phyloP scores from a whole-genome alignment of 53 echinoderm and acorn worm species.

The Holothuria scabra region DNA sequence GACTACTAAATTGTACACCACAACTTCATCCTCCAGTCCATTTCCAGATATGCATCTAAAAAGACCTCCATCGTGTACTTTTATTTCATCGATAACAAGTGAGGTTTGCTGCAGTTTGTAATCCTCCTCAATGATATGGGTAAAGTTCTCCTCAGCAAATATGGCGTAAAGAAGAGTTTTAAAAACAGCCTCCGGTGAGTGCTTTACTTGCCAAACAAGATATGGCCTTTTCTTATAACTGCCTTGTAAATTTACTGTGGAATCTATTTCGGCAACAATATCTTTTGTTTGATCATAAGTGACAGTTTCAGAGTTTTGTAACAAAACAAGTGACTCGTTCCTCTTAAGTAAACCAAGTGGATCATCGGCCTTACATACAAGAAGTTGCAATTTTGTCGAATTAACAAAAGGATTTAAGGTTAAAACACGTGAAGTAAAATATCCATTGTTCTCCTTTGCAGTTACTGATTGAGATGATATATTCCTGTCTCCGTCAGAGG shows the following conservation, averaged over 20 bases:
- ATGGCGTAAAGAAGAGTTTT: too few species aligned
- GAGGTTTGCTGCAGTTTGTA: neutral
- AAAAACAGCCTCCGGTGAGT: neutral
- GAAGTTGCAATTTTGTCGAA: neutral
- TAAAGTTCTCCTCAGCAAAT: too few species aligned
- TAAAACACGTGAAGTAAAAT: too few species aligned
- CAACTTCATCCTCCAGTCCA: neutral
- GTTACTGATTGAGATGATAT: neutral
- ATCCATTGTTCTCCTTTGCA: neutral
- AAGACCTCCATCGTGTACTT: neutral
- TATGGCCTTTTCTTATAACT: too few species aligned
- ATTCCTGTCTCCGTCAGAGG: neutral
- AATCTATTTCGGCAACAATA: neutral
- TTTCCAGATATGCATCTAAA: neutral
- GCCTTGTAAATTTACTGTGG: neutral
- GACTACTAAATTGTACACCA: neutral
- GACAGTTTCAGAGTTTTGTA: neutral
- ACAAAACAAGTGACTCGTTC: neutral
- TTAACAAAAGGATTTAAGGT: too few species aligned
- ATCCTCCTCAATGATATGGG: too few species aligned
- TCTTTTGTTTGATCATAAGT: too few species aligned
- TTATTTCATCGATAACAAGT: neutral
- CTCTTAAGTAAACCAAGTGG: neutral
- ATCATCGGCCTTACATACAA: neutral
- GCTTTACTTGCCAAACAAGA: slow-evolving; percentile 9